Evolutionary conservation across 2,113 vertebrate species (phyloP).

Genomic region (Eleginops maclovinus): DNA sequence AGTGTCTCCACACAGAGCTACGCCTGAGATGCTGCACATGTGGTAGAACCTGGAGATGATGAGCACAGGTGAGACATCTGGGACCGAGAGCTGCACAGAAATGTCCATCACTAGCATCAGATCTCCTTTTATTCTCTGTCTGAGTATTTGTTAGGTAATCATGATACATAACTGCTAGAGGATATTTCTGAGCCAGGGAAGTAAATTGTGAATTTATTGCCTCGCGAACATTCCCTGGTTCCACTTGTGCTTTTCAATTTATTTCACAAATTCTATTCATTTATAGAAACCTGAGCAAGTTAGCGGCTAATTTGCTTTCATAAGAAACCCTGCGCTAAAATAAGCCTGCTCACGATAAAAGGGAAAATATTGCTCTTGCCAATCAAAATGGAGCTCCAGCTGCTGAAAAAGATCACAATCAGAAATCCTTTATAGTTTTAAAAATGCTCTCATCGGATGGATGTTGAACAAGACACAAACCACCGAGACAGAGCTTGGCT

Average conservation of each 20-base stretch:
- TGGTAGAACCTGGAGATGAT: slow-evolving; percentile 10
- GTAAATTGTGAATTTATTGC: slow-evolving; percentile 4
- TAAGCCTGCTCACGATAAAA: slow-evolving; percentile 58
- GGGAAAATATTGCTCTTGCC: slow-evolving; percentile 68
- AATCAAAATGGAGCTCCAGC: slow-evolving; percentile 63
- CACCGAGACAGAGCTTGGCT: slow-evolving; percentile 28
- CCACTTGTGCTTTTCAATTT: slow-evolving; percentile 34
- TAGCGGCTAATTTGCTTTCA: slow-evolving; percentile 64
- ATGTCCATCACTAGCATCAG: background rate
- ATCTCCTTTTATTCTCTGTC: background rate
- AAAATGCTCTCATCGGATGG: background rate
- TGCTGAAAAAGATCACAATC: slow-evolving; percentile 23
- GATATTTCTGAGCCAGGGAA: slow-evolving; percentile 8
- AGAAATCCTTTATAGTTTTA: slow-evolving; percentile 5
- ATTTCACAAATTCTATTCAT: slow-evolving; percentile 57
- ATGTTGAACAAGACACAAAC: background rate
- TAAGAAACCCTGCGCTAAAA: slow-evolving; percentile 66
- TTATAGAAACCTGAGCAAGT: slow-evolving; percentile 56
- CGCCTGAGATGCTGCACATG: slow-evolving; percentile 20
- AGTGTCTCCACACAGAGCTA: slow-evolving; percentile 24
- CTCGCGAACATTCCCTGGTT: background rate
- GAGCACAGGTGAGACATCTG: slow-evolving; percentile 21
- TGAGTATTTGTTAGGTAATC: slow-evolving; percentile 7
- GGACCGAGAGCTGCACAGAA: background rate
- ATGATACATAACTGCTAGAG: background rate